A percentile compares a stretch with the other conserved stretches of the same genome.
Conservation (phyloP, 2,888 invertebrate genomes). For the Parochlus steinenii region DNA sequence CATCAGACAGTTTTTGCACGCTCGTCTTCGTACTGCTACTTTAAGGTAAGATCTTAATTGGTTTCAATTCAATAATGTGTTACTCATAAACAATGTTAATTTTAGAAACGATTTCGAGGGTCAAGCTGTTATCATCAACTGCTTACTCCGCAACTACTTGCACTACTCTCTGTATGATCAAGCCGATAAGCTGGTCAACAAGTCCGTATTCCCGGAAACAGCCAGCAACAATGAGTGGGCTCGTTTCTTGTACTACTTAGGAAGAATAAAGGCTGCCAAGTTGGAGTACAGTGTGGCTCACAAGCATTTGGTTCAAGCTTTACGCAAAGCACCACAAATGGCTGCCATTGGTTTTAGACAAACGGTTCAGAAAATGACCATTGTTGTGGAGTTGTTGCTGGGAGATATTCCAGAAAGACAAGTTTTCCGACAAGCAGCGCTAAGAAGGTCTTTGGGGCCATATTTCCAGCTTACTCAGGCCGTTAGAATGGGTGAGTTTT, state of each 20-base stretch:
- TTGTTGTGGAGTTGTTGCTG: conserved; percentile 83
- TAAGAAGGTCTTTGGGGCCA: conserved; percentile 77
- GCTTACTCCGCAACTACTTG: conserved; percentile 85
- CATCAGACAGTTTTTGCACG: conserved; percentile 73
- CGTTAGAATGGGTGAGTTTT: conserved; percentile 85
- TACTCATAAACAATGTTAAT: too few relatives aligned
- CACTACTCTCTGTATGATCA: conserved; percentile 94
- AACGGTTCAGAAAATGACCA: conserved; percentile 86
- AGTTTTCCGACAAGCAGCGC: conserved; percentile 80
- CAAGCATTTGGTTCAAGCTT: conserved; percentile 84
- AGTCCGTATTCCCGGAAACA: conserved; percentile 90
- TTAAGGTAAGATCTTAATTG: too few relatives aligned
- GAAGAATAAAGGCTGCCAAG: conserved; percentile 95
- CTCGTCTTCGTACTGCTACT: conserved; percentile 85
- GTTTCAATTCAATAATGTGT: too few relatives aligned
- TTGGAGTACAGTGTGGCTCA: conserved; percentile 96
- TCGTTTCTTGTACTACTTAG: conserved; percentile 89
- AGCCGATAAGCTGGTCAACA: conserved; percentile 92
- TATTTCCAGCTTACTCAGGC: conserved; percentile 97
- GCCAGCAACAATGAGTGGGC: conserved; percentile 99
- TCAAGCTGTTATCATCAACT: conserved; percentile 92
- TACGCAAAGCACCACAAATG: conserved; percentile 94
- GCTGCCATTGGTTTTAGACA: conserved; percentile 98
- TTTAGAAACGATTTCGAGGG: conserved; percentile 95
- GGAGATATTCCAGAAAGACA: conserved; percentile 97